Percentiles rank a stretch among this genome's conserved stretches.
Conservation (phyloP, 2,113 vertebrate genomes). For the Eclectus roratus region DNA sequence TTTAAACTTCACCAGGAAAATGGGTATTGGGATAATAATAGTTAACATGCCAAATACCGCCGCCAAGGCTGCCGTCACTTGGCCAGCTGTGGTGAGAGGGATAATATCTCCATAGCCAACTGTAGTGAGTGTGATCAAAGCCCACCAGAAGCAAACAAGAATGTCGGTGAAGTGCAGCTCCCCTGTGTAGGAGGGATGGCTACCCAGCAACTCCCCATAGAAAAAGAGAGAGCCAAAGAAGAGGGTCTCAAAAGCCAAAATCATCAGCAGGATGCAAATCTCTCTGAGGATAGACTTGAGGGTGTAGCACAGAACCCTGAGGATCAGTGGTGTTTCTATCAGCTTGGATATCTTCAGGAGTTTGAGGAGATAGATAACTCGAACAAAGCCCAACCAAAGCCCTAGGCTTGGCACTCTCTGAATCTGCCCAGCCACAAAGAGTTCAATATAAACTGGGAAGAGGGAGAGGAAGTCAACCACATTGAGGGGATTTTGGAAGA, state of each 20-base stretch:
- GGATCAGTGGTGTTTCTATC: slow-evolving; percentile 33
- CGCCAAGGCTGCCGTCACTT: slow-evolving; percentile 26
- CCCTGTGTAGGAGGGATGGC: background rate
- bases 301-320: slow-evolving; percentile 32
- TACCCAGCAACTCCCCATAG: slow-evolving; percentile 29
- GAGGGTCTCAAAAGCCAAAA: slow-evolving; percentile 44
- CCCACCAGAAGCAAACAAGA: slow-evolving; percentile 54
- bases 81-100: background rate
- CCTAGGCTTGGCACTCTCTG: background rate
- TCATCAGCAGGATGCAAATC: slow-evolving; percentile 37
- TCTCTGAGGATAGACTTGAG: slow-evolving; percentile 39
- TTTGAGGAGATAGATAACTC: slow-evolving; percentile 31
- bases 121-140: slow-evolving; percentile 49
- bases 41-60: slow-evolving; percentile 2
- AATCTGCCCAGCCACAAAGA: background rate
- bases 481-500: slow-evolving; percentile 48
- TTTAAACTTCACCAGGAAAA: slow-evolving; percentile 59
- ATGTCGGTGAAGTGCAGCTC: slow-evolving; percentile 10
- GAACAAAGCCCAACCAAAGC: background rate
- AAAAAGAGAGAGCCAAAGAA: slow-evolving; percentile 55
- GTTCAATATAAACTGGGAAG: slow-evolving; percentile 42
- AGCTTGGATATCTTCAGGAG: slow-evolving; percentile 45
- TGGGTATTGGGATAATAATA: slow-evolving; percentile 36
- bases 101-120: slow-evolving; percentile 39
- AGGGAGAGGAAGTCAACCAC: slow-evolving; percentile 46